These are phyloP conservation scores for mouse (Mus musculus) DNA, from an alignment of 2,113 vertebrate species.

Conservation along the genomic window DNA sequence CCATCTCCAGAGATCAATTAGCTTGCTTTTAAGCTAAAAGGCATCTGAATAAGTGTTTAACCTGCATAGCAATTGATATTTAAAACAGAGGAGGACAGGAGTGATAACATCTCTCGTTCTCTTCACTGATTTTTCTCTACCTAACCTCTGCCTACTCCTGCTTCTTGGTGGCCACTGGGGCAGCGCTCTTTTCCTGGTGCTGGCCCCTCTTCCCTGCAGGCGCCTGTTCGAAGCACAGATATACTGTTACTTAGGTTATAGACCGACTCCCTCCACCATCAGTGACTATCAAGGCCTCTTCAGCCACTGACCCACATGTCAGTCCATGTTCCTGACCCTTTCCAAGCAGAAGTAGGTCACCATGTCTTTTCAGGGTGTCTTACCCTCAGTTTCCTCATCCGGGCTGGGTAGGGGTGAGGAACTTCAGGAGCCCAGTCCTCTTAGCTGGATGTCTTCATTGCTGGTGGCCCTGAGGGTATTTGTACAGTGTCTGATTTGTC, in stretches of 20 bases:
- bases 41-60: constrained; percentile 88
- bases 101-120: constrained; percentile 50
- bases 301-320: background rate
- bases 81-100: constrained; percentile 79
- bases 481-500: constrained; percentile 26
- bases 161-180: background rate
- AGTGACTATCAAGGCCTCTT: background rate
- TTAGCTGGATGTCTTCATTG: background rate
- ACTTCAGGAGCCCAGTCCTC: background rate
- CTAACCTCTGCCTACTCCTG: background rate
- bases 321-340: background rate
- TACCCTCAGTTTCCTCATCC: background rate
- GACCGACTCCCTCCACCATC: background rate
- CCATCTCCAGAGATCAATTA: constrained; percentile 93
- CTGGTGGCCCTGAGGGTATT: background rate
- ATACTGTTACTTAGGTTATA: background rate
- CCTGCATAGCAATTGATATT: constrained; percentile 89
- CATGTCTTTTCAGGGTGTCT: background rate
- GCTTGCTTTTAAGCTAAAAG: constrained; percentile 89
- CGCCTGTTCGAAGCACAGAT: background rate
- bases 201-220: background rate
- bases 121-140: background rate
- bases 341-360: background rate
- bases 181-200: background rate
- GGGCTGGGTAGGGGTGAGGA: background rate